These are phyloP conservation scores for Corvus moneduloides DNA, from an alignment of 2,113 vertebrate genomes.

Conservation along the genomic window DNA sequence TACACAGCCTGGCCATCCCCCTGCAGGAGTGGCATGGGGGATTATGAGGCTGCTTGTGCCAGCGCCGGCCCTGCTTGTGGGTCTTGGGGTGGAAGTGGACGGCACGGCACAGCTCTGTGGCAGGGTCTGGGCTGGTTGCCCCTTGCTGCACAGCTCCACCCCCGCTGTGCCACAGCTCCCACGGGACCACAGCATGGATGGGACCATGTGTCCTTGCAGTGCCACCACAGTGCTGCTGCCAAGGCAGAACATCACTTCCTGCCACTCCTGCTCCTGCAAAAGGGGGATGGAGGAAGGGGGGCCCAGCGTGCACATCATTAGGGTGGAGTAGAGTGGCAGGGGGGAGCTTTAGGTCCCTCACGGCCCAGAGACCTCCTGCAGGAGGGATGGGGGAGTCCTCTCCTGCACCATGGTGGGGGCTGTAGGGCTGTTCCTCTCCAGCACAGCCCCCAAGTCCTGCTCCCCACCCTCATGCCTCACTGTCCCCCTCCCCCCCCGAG, in stretches of 20 bases:
- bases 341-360: accelerated
- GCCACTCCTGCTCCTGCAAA: neutral
- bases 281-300: neutral
- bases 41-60: neutral
- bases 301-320: accelerated
- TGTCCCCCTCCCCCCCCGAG: neutral
- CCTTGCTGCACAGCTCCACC: accelerated
- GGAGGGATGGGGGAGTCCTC: neutral
- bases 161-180: accelerated
- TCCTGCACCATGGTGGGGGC: neutral
- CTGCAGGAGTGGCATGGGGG: accelerated
- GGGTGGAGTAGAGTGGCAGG: accelerated
- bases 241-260: neutral
- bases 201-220: neutral
- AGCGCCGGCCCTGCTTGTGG: too few relatives aligned
- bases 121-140: neutral
- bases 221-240: neutral
- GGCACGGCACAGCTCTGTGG: accelerated
- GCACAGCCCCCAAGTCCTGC: neutral
- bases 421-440: neutral
- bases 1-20: neutral
- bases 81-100: neutral
- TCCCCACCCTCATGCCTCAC: neutral
- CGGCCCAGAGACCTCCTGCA: neutral
- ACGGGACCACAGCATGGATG: accelerated